phyloP scores from a whole-genome alignment of 2,113 vertebrate genomes.

The Salvelinus fontinalis region DNA sequence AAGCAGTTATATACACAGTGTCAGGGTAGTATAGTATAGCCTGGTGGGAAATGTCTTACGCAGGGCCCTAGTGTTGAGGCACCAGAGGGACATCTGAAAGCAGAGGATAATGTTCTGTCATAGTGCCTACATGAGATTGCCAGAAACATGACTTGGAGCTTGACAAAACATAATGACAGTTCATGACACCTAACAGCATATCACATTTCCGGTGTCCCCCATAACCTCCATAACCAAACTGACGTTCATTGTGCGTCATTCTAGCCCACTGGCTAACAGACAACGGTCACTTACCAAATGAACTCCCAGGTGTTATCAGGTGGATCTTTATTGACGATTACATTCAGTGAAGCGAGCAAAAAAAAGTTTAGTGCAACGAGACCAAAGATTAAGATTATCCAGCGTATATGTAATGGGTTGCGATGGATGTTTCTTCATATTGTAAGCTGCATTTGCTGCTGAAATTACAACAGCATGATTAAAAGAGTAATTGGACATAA shows the following conservation, averaged over 20 bases:
- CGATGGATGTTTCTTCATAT: slow-evolving; percentile 58
- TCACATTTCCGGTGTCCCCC: neutral
- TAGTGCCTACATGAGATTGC: neutral
- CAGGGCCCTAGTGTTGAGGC: neutral
- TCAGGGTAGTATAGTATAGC: slow-evolving; percentile 17
- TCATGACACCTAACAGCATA: neutral
- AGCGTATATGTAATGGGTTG: slow-evolving; percentile 62
- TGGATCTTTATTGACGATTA: slow-evolving; percentile 42
- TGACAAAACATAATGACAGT: neutral
- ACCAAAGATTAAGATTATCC: slow-evolving; percentile 55
- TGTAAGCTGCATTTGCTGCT: slow-evolving; percentile 54
- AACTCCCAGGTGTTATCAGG: slow-evolving; percentile 50
- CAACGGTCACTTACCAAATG: slow-evolving; percentile 44
- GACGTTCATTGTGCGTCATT: neutral
- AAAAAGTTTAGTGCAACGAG: slow-evolving; percentile 41
- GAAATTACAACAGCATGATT: slow-evolving; percentile 65
- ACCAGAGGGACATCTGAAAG: neutral
- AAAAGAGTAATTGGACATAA: slow-evolving; percentile 69
- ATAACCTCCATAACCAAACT: neutral
- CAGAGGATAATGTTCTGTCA: neutral
- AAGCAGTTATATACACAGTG: slow-evolving; percentile 17
- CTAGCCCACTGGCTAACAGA: slow-evolving; percentile 10
- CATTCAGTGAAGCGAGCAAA: slow-evolving; percentile 37
- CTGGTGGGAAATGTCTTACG: neutral
- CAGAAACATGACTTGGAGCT: neutral